Evolutionary conservation across 37 sponge, comb jelly and placozoan species (phyloP), one percentile per base, ranked within the genome.

Genomic region (Theonella swinhoei): DNA sequence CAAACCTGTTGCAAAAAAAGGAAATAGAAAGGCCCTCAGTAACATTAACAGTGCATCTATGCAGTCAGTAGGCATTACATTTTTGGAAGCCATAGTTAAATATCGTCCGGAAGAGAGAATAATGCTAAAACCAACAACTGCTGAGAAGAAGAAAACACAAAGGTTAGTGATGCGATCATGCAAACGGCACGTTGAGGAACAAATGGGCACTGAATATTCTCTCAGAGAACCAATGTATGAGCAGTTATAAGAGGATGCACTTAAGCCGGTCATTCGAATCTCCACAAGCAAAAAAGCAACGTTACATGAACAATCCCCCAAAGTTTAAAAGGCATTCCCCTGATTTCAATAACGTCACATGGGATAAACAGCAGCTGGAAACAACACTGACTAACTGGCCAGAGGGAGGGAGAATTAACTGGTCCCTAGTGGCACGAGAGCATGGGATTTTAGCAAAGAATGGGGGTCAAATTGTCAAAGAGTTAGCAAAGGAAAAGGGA

Each of bases 291-390:
- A 75, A 4, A 26, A 59, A 61, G 29, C 28, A 35, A 37, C 35
- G 76, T 3, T 32, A 60, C 11, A 43, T 60, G 8, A 59, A 2
- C 1, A 62, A 1, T 62, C 7, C 54, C 7, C 7, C 14, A 47
- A 17, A 7, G 68, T 7, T 47, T 23, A 0, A n/a, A 25, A 72
- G 31, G 34, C 82, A 82, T 39, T 82, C 82, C 23, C 82, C 82
- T 23, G 72, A 82, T 4, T 82, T 82, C 72, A 62, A 82, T 33
- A 72, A 72, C 58, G 82, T 82, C 23, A 30, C 68, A 33, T 80
- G 81, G 81, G 81, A 82, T 62, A 82, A 71, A 8, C 73, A 82
- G 20, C 19, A 20, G 24, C 22, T 82, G 33, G 39, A 62, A 9
- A 34, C 61, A 23, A 58, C 2, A 32, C 34, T 59, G 40, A 20